Conservation (phyloP, 1,140 invertebrate species). For the Phymastichus coffea region DNA sequence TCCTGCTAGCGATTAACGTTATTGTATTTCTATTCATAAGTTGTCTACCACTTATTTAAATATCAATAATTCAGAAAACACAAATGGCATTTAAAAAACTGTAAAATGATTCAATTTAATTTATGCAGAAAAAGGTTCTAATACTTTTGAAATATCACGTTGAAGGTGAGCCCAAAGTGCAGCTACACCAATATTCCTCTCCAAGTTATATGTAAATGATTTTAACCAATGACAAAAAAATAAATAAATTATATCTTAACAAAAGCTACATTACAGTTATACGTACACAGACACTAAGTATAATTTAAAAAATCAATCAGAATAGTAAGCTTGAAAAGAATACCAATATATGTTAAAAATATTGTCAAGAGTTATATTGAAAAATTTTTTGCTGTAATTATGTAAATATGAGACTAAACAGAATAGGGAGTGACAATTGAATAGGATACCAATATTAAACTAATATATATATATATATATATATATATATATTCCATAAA, state of each 20-base stretch:
- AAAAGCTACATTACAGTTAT: slow-evolving; percentile 10
- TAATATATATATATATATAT: too few relatives aligned
- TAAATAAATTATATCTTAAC: too few relatives aligned
- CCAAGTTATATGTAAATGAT: too few relatives aligned
- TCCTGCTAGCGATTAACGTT: too few relatives aligned
- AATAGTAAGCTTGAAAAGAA: slow-evolving; percentile 14
- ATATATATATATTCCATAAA: too few relatives aligned
- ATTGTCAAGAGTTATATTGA: background rate
- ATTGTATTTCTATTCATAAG: too few relatives aligned
- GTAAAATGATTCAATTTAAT: background rate
- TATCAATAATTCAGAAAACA: too few relatives aligned
- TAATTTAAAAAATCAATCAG: slow-evolving; percentile 9
- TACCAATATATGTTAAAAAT: slow-evolving; percentile 11
- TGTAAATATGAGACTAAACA: slow-evolving; percentile 14
- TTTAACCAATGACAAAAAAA: too few relatives aligned
- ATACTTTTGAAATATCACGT: slow-evolving; percentile 12
- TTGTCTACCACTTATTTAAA: too few relatives aligned
- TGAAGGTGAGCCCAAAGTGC: slow-evolving; percentile 26
- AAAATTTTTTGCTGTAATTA: background rate
- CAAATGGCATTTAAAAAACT: too few relatives aligned
- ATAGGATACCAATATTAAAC: too few relatives aligned
- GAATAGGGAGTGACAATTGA: slow-evolving; percentile 6
- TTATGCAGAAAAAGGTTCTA: slow-evolving; percentile 12
- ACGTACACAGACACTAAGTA: slow-evolving; percentile 14
- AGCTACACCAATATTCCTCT: too few relatives aligned